Conservation (phyloP, 2,797 vertebrate species). For the Diplodus puntazzo region DNA sequence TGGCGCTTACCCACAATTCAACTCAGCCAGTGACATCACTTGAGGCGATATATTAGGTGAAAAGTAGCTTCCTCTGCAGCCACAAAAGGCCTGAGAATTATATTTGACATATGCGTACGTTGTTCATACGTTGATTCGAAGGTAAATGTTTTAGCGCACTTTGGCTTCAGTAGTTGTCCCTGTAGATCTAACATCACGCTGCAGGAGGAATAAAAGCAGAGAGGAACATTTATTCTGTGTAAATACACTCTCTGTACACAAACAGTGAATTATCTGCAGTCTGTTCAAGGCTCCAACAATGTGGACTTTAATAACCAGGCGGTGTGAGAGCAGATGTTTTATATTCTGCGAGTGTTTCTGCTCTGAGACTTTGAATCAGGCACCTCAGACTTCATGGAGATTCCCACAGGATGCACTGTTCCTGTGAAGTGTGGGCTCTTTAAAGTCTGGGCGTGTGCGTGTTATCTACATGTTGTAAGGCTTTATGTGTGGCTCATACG, state of each 20-base stretch:
- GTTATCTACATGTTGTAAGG: neutral
- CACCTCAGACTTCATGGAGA: constrained; percentile 41
- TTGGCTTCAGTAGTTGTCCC: neutral
- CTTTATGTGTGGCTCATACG: neutral
- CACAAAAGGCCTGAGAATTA: too few species aligned
- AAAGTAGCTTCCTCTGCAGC: too few species aligned
- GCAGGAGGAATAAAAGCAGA: neutral
- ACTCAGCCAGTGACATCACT: too few species aligned
- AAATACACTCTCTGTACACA: neutral
- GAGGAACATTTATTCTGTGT: neutral
- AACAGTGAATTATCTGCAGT: constrained; percentile 1
- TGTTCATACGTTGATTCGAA: too few species aligned
- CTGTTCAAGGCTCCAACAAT: neutral
- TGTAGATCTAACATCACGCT: neutral
- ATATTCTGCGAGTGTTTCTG: constrained; percentile 42
- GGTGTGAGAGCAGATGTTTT: constrained; percentile 39
- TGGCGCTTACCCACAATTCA: too few species aligned
- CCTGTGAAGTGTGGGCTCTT: constrained; percentile 56
- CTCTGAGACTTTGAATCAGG: constrained; percentile 53
- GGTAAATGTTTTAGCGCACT: neutral
- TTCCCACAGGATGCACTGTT: constrained; percentile 36
- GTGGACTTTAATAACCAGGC: constrained; percentile 13
- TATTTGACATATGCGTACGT: too few species aligned
- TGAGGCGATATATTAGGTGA: too few species aligned
- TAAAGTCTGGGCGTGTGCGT: constrained; percentile 33